Base-by-base conservation (phyloP, 2,797 vertebrate genomes). In the Myiothlypis chrysogaster region DNA sequence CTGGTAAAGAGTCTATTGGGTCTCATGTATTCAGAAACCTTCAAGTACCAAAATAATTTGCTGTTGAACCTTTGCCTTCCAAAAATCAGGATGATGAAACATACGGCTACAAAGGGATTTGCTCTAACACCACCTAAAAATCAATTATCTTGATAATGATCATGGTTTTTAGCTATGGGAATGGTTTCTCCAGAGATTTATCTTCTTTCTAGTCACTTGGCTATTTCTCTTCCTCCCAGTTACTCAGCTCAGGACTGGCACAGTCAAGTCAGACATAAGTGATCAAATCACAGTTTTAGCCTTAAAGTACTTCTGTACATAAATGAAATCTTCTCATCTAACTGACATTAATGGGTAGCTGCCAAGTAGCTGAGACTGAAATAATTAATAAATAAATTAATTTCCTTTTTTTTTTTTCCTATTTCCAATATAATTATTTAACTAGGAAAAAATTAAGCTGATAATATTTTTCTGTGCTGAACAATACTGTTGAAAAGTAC, bases 1-100 rank as follows among this genome's bases (percentile, higher is more conserved):
- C 50, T 68, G 12, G 27, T 87, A 86, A 93, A 94, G 41, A 32
- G 61, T 65, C 79, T 72, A 27, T 28, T 61, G 64, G 39, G 85
- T 71, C 84, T 83, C 23, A 20, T 72, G 76, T 23, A 55, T 83
- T 94, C 76, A 64, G 39, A 88, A 65, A 80, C 56, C 23, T 83
- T 88, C 57, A 63, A 1, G 9, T 70, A 86, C 70, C 73, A 90
- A 90, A 92, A 87, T 49, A 81, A 73, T 84, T 79, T 70, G 50
- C 37, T 79, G 12, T 73, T 82, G 30, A 87, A 72, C 49, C 71
- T 86, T 85, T 91, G 50, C 28, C 23, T 93, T 93, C 63, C 65
- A 91, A 91, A 93, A 90, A 35, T n/a, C 52, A 84, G 39, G 60
- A 87, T 28, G 83, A 79, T 76, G 53, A 93, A 94, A 71, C 61